Evolutionary conservation across 2,888 invertebrate genomes (phyloP).

Genomic region (Dryocosmus kuriphilus): DNA sequence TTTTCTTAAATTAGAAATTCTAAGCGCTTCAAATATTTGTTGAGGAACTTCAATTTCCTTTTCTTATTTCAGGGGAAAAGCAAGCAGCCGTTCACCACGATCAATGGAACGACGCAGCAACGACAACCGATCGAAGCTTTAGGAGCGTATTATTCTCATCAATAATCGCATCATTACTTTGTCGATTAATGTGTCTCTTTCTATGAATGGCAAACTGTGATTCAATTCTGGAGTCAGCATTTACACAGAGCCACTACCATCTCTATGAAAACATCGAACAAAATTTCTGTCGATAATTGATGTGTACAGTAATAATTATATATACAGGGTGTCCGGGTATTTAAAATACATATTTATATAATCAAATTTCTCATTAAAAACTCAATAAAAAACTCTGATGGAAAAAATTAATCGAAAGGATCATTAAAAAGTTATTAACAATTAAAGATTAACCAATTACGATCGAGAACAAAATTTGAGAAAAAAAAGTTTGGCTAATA

Average conservation of each 20-base stretch:
- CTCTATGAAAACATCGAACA: neutral
- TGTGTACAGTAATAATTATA: too few relatives aligned
- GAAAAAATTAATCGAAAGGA: too few relatives aligned
- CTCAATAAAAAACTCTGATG: too few relatives aligned
- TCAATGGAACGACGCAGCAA: conserved; percentile 81
- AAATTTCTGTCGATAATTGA: too few relatives aligned
- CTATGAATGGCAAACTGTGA: conserved; percentile 27
- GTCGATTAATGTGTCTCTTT: conserved; percentile 42
- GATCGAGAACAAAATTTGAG: too few relatives aligned
- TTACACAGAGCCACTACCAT: neutral
- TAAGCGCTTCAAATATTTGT: neutral
- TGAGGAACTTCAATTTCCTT: conserved; percentile 21
- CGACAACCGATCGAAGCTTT: conserved; percentile 62
- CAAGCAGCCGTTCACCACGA: conserved; percentile 83
- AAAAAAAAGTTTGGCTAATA: too few relatives aligned
- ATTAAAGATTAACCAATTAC: too few relatives aligned
- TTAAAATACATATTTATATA: too few relatives aligned
- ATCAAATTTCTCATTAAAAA: too few relatives aligned
- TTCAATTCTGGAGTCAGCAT: neutral
- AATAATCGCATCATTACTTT: conserved; percentile 50
- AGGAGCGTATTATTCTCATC: conserved; percentile 47
- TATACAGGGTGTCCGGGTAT: too few relatives aligned
- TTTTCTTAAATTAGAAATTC: neutral
- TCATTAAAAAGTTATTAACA: too few relatives aligned
- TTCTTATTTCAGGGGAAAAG: conserved; percentile 79